Conservation (phyloP, 2,797 vertebrate genomes). For the Scarus forsteni region DNA sequence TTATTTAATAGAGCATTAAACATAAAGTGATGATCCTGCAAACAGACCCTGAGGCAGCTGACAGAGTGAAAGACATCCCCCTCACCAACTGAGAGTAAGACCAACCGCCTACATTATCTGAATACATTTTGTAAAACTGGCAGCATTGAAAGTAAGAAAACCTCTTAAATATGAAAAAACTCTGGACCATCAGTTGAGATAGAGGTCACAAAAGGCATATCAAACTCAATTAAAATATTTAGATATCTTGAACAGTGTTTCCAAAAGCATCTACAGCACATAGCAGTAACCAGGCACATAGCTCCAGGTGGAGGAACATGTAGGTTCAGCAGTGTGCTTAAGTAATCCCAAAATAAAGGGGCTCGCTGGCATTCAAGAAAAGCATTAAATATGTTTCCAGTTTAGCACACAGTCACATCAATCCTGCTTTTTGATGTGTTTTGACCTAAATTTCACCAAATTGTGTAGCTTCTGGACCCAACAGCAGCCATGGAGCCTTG, state of each 20-base stretch:
- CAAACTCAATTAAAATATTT: neutral
- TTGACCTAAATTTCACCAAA: too few relatives aligned
- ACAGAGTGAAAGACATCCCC: neutral
- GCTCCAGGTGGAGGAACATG: too few relatives aligned
- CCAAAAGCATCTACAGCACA: neutral
- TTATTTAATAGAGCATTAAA: neutral
- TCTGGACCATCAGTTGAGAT: neutral
- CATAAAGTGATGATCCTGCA: slow-evolving; percentile 1
- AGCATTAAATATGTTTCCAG: too few relatives aligned
- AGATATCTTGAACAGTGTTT: neutral
- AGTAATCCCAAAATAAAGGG: too few relatives aligned
- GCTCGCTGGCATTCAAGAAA: too few relatives aligned
- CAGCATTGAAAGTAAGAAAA: neutral
- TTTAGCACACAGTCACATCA: too few relatives aligned
- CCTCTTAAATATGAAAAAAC: too few relatives aligned
- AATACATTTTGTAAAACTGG: neutral
- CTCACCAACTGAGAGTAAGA: neutral
- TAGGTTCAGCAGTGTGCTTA: too few relatives aligned
- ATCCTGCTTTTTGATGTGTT: too few relatives aligned
- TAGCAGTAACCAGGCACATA: neutral
- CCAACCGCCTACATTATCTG: neutral
- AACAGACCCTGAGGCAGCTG: neutral
- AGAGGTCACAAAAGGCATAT: neutral
- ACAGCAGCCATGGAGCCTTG: too few relatives aligned
- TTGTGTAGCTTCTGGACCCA: too few relatives aligned